These are phyloP conservation scores for Aphelenchoides besseyi DNA, from an alignment of 1,140 invertebrate genomes.

Conservation along the genomic window DNA sequence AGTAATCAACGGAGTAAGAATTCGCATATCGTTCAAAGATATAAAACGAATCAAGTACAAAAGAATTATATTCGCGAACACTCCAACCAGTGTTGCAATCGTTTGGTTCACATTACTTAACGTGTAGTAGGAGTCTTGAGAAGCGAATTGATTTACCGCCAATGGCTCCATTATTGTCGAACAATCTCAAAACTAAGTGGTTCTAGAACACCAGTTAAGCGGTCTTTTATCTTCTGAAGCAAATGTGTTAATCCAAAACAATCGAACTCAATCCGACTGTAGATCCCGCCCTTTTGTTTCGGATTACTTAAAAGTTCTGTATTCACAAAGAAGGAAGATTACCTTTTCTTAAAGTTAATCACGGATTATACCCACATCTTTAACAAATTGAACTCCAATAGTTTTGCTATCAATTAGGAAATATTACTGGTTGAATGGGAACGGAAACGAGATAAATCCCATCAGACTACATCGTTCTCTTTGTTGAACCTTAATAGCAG, in stretches of 20 bases:
- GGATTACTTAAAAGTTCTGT: background rate
- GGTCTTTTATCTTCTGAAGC: background rate
- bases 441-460: too few relatives aligned
- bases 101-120: constrained; percentile 5
- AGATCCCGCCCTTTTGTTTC: background rate
- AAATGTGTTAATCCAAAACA: background rate
- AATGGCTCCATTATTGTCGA: too few relatives aligned
- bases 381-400: too few relatives aligned
- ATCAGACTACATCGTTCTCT: too few relatives aligned
- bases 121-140: background rate
- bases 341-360: too few relatives aligned
- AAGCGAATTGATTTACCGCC: background rate
- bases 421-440: too few relatives aligned
- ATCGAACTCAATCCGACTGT: background rate
- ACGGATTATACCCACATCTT: too few relatives aligned
- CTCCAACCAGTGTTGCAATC: background rate
- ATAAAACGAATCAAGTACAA: constrained; percentile 7
- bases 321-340: background rate
- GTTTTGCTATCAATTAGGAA: too few relatives aligned
- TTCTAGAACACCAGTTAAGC: too few relatives aligned
- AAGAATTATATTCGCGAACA: background rate
- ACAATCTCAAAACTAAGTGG: too few relatives aligned
- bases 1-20: background rate
- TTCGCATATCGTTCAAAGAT: background rate
- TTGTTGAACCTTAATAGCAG: too few relatives aligned